These are phyloP conservation scores for Uria lomvia DNA, from an alignment of 2,113 vertebrate genomes.

Conservation along the genomic window DNA sequence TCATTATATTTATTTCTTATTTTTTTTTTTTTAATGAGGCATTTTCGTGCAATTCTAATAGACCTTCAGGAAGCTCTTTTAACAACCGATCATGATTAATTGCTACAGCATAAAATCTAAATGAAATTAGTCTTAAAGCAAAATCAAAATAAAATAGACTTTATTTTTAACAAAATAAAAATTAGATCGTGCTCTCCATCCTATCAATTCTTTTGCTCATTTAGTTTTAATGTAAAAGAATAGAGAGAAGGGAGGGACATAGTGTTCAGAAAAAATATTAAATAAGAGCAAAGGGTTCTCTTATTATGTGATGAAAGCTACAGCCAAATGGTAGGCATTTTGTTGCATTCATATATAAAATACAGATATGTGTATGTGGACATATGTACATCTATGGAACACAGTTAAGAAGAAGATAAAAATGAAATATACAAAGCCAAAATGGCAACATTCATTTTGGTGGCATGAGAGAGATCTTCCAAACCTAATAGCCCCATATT, in stretches of 20 bases:
- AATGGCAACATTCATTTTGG: not conserved
- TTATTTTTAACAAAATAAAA: not conserved
- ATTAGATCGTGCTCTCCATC: not conserved
- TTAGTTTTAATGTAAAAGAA: not conserved
- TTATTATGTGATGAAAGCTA: not conserved
- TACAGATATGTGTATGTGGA: not conserved
- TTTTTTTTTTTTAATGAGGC: not conserved
- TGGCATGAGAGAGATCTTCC: not conserved
- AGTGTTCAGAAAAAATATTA: not conserved
- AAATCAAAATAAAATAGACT: not conserved
- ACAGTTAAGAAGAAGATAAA: not conserved
- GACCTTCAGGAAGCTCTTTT: not conserved
- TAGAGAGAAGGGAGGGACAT: not conserved
- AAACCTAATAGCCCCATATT: not conserved
- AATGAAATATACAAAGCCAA: not conserved
- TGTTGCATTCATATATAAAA: not conserved
- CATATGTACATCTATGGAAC: not conserved
- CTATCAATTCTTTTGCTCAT: not conserved
- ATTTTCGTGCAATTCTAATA: not conserved
- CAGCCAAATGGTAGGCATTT: not conserved
- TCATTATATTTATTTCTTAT: not conserved
- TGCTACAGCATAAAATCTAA: not conserved
- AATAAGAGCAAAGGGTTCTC: not conserved
- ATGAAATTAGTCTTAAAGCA: not conserved
- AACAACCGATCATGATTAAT: not conserved